Evolutionary conservation across 2,888 invertebrate genomes (phyloP).

Genomic region (Polydrusus cervinus): DNA sequence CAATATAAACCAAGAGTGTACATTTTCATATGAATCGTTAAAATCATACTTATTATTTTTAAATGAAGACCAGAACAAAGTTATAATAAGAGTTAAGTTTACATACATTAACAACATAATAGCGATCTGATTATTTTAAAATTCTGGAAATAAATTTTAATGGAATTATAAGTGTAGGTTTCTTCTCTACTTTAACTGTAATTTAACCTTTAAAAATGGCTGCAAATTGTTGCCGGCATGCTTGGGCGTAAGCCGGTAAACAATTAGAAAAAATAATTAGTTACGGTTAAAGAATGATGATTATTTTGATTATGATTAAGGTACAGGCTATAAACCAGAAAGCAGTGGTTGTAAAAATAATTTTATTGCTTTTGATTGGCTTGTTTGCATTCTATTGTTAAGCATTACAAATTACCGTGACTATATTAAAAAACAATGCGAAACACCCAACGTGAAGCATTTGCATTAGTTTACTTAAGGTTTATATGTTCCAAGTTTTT

Average conservation of each 20-base stretch:
- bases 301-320: not conserved
- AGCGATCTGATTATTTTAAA: slow-evolving; percentile 43
- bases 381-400: no score
- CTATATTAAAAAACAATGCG: no score
- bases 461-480: no score
- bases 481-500: no score
- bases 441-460: no score
- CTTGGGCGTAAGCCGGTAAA: slow-evolving; percentile 20
- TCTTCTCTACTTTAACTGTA: slow-evolving; percentile 53
- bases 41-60: slow-evolving; percentile 11
- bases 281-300: slow-evolving; percentile 9
- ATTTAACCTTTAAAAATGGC: slow-evolving; percentile 49
- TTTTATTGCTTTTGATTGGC: no score
- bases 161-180: slow-evolving; percentile 54
- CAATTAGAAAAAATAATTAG: slow-evolving; percentile 26
- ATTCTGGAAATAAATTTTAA: slow-evolving; percentile 50
- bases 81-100: slow-evolving; percentile 42
- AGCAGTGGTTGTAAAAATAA: no score
- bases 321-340: not conserved
- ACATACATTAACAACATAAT: slow-evolving; percentile 54
- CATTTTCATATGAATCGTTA: not conserved
- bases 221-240: slow-evolving; percentile 31
- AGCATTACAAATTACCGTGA: no score
- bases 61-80: not conserved
- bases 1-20: not conserved